Evolutionary conservation across 2,113 vertebrate species (phyloP).

Genomic region (Equus przewalskii): DNA sequence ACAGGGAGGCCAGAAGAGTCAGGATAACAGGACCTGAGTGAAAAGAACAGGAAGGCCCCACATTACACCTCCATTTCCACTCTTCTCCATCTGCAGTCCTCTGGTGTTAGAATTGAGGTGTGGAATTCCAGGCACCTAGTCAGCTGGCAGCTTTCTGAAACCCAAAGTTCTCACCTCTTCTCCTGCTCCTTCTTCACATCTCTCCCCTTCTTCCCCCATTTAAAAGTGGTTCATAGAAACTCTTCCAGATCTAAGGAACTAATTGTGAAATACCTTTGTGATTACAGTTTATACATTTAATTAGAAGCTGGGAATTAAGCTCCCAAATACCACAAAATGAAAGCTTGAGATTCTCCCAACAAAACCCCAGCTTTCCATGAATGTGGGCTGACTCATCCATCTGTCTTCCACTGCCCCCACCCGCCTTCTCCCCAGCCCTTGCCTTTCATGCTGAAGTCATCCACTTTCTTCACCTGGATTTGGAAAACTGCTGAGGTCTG

Average conservation of each 20-base stretch:
- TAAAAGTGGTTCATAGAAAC: conserved; percentile 36
- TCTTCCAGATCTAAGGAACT: conserved; percentile 68
- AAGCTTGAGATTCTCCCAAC: conserved; percentile 60
- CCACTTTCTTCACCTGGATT: conserved; percentile 59
- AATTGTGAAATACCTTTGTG: conserved; percentile 75
- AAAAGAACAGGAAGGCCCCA: not conserved
- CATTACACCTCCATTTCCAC: fast-evolving
- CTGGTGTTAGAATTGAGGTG: not conserved
- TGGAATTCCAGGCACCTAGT: no score
- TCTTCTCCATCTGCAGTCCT: not conserved
- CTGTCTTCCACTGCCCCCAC: not conserved
- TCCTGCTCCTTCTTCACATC: no score
- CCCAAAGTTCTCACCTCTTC: not conserved
- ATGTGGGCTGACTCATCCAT: conserved; percentile 57
- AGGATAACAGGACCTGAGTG: not conserved
- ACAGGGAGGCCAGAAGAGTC: not conserved
- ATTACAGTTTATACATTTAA: conserved; percentile 74
- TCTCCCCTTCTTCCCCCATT: not conserved
- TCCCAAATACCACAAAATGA: conserved; percentile 69
- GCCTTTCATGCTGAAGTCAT: conserved; percentile 62
- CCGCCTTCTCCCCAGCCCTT: not conserved
- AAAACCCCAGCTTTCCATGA: conserved; percentile 47
- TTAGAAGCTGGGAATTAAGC: conserved; percentile 75
- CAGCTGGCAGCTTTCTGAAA: not conserved
- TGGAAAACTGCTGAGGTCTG: conserved; percentile 66